Conservation (phyloP, 2,113 vertebrate species). For the Hemiprocne comata region DNA sequence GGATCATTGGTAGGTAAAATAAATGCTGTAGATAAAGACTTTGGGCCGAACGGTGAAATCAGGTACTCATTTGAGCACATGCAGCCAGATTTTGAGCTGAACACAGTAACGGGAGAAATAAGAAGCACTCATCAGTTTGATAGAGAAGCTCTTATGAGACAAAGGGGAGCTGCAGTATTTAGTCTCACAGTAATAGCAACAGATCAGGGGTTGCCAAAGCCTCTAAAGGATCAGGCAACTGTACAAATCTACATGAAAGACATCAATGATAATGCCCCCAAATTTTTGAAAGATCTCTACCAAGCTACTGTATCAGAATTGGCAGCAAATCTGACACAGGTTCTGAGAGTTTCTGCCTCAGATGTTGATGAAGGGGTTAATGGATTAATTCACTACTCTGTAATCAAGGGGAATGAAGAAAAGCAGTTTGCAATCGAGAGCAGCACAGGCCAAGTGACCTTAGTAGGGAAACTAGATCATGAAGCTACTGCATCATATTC, state of each 20-base stretch:
- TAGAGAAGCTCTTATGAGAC: constrained; percentile 92
- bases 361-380: constrained; percentile 94
- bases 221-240: constrained; percentile 93
- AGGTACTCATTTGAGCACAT: constrained; percentile 89
- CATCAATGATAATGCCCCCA: constrained; percentile 95
- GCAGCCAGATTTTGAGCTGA: constrained; percentile 92
- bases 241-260: constrained; percentile 95
- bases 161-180: constrained; percentile 89
- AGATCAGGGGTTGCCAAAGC: constrained; percentile 94
- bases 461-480: constrained; percentile 92
- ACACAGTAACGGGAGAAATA: constrained; percentile 87
- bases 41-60: constrained; percentile 91
- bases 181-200: constrained; percentile 87
- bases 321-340: constrained; percentile 89
- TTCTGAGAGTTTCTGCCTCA: constrained; percentile 92
- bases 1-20: constrained; percentile 89
- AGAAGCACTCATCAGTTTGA: constrained; percentile 89
- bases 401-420: constrained; percentile 92
- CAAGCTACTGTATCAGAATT: constrained; percentile 93
- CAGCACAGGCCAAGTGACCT: constrained; percentile 88
- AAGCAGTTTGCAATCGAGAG: constrained; percentile 87
- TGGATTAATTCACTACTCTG: constrained; percentile 86
- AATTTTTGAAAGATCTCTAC: constrained; percentile 95
- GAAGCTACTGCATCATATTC: constrained; percentile 90
- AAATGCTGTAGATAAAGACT: constrained; percentile 92